Percentiles rank a stretch among this genome's conserved stretches.
Evolutionary conservation across 2,797 vertebrate genomes (phyloP).

Genomic region (Pogoniulus pusillus): DNA sequence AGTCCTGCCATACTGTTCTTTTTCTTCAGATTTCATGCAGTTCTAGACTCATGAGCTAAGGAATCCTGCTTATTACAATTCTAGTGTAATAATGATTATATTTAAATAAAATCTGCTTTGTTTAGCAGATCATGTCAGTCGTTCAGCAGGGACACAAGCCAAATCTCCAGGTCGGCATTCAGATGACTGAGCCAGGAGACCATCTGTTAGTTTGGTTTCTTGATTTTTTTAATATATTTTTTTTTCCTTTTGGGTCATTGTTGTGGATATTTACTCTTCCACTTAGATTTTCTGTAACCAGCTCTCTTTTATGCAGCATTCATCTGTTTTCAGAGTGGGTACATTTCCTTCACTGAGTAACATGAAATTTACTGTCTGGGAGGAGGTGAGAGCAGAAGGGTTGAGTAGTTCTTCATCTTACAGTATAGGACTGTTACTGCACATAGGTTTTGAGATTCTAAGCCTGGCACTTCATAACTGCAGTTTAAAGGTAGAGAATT

Average conservation of each 20-base stretch:
- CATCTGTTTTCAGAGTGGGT: neutral
- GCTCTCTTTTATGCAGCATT: neutral
- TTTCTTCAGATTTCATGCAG: neutral
- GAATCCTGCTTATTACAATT: neutral
- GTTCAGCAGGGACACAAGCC: neutral
- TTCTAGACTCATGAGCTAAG: neutral
- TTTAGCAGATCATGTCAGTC: neutral
- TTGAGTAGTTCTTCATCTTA: neutral
- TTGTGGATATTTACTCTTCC: neutral
- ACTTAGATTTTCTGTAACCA: neutral
- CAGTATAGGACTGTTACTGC: neutral
- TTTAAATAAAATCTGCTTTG: neutral
- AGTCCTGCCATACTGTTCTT: neutral
- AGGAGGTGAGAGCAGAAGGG: neutral
- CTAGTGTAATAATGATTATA: neutral
- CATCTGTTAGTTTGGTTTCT: neutral
- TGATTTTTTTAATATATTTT: neutral
- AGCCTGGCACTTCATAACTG: neutral
- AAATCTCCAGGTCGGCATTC: neutral
- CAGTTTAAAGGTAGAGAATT: neutral
- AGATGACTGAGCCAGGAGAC: neutral
- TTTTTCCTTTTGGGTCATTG: neutral
- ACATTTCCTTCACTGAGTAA: neutral
- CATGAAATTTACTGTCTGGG: neutral
- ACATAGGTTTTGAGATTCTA: neutral